These are phyloP conservation scores for Anastatus disparis DNA, from an alignment of 1,140 invertebrate genomes.

Conservation along the genomic window DNA sequence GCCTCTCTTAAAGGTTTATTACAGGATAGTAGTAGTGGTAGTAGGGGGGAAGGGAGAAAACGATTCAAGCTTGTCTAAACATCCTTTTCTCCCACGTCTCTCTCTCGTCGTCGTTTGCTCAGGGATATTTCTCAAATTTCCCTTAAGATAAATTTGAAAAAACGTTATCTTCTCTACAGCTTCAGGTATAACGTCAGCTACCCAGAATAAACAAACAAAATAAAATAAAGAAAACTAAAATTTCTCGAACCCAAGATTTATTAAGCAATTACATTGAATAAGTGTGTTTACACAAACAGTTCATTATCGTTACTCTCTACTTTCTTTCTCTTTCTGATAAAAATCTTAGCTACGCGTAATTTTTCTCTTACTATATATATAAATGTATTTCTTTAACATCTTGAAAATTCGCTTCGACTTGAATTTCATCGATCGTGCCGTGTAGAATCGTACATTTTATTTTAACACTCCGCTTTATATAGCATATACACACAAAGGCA, in stretches of 20 bases:
- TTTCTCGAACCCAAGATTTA: constrained; percentile 30
- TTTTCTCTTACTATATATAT: neutral
- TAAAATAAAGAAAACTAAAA: too few relatives aligned
- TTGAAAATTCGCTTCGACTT: too few relatives aligned
- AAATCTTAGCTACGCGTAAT: constrained; percentile 18
- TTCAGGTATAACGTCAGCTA: neutral
- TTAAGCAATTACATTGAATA: constrained; percentile 38
- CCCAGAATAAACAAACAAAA: constrained; percentile 9
- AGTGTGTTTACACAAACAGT: constrained; percentile 33
- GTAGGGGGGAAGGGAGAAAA: too few relatives aligned
- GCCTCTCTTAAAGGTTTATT: too few relatives aligned
- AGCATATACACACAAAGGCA: neutral
- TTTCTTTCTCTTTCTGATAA: constrained; percentile 1
- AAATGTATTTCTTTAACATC: too few relatives aligned
- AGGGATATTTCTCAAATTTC: constrained; percentile 39
- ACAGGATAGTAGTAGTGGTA: too few relatives aligned
- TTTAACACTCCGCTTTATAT: neutral
- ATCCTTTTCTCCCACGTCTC: neutral
- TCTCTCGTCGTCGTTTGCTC: too few relatives aligned
- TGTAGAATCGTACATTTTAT: constrained; percentile 1
- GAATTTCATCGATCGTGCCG: neutral
- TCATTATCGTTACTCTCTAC: constrained; percentile 21
- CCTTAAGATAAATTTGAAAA: constrained; percentile 32
- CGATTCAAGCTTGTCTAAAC: constrained; percentile 28
- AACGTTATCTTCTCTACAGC: constrained; percentile 18